These are phyloP conservation scores for Ariopsis seemanni DNA, from an alignment of 2,113 vertebrate genomes.

Conservation along the genomic window DNA sequence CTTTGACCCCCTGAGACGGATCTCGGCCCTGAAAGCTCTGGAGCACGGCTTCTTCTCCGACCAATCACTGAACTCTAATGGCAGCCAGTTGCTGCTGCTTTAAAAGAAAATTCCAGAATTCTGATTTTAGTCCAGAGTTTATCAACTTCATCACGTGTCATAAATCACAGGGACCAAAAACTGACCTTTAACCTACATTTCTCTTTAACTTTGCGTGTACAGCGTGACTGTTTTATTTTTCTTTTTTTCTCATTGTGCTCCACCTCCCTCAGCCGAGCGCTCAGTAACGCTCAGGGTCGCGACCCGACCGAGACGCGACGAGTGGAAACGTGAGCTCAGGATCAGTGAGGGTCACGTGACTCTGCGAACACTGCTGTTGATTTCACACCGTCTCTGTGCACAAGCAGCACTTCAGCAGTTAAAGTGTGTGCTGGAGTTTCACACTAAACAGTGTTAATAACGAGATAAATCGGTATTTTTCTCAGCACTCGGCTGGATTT, in stretches of 20 bases:
- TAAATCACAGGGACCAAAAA: not conserved
- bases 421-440: too few species aligned
- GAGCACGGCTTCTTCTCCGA: slow-evolving; percentile 75
- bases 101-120: not conserved
- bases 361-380: not conserved
- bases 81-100: too few species aligned
- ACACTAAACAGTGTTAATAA: not conserved
- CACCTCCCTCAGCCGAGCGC: accelerated
- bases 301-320: not conserved
- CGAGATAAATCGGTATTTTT: not conserved
- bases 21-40: slow-evolving; percentile 81
- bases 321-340: not conserved
- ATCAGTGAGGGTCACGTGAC: not conserved
- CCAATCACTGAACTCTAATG: not conserved
- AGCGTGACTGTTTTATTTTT: not conserved
- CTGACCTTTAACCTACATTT: not conserved
- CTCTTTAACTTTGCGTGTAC: not conserved
- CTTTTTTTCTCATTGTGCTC: not conserved
- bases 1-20: slow-evolving; percentile 82
- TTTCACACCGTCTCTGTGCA: not conserved
- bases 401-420: not conserved
- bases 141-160: not conserved
- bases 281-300: not conserved
- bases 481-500: not conserved
- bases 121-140: not conserved